Conservation (phyloP, 1,140 invertebrate genomes). For the Anoplolepis gracilipes region DNA sequence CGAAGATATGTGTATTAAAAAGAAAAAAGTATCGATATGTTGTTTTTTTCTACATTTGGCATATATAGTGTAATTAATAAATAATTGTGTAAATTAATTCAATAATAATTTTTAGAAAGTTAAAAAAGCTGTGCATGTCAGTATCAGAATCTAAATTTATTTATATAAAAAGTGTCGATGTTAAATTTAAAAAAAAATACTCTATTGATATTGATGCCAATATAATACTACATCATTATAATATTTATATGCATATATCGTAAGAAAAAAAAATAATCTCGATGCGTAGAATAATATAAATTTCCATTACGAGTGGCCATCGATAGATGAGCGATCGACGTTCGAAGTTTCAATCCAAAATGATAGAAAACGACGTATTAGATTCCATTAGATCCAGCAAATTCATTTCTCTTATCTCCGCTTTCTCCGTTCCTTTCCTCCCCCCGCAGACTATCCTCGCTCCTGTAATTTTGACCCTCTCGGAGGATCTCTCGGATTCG, state of each 20-base stretch:
- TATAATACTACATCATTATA: too few species aligned
- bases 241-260: too few species aligned
- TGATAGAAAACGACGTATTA: not conserved
- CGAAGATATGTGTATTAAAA: not conserved
- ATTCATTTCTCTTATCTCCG: conserved; percentile 28
- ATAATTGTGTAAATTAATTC: too few species aligned
- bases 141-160: not conserved
- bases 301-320: not conserved
- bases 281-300: not conserved
- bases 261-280: not conserved
- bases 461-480: conserved; percentile 40
- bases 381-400: conserved; percentile 10
- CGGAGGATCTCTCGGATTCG: conserved; percentile 26
- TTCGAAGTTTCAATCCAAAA: conserved; percentile 36
- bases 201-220: too few species aligned
- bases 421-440: too few species aligned
- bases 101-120: not conserved
- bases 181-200: too few species aligned
- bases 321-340: conserved; percentile 11
- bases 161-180: not conserved
- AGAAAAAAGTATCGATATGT: not conserved
- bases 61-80: too few species aligned
- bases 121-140: not conserved
- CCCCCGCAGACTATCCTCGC: not conserved
- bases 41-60: not conserved